Percentiles rank a stretch among this genome's conserved stretches.
Evolutionary conservation across 2,888 invertebrate species (phyloP).

Genomic region (Chloroclystis v-ata): DNA sequence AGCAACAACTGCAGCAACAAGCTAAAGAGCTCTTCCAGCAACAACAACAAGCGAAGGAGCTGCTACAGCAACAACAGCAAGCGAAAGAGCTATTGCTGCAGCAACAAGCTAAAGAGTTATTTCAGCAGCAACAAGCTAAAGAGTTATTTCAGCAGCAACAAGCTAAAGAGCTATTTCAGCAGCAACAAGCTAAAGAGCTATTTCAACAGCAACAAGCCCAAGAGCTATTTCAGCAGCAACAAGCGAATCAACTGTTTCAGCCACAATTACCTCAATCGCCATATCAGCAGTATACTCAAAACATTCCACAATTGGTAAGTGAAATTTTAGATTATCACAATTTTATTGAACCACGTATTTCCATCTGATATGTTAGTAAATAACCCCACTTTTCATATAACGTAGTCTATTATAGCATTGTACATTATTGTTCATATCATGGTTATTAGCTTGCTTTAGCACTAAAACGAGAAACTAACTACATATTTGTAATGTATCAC

Average conservation of each 20-base stretch:
- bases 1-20: constrained; percentile 67
- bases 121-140: constrained; percentile 45
- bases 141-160: constrained; percentile 56
- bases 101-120: constrained; percentile 32
- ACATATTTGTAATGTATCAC: too few relatives aligned
- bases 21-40: constrained; percentile 58
- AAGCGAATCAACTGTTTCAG: constrained; percentile 41
- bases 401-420: too few relatives aligned
- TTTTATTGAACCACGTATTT: background rate
- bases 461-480: too few relatives aligned
- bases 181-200: constrained; percentile 59
- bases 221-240: constrained; percentile 57
- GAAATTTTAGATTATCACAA: background rate
- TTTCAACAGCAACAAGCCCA: constrained; percentile 64
- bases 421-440: too few relatives aligned
- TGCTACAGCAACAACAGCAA: constrained; percentile 66
- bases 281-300: constrained; percentile 63
- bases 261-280: constrained; percentile 64
- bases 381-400: too few relatives aligned
- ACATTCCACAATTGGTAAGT: constrained; percentile 77
- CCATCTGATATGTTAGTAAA: too few relatives aligned
- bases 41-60: constrained; percentile 53
- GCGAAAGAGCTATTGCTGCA: constrained; percentile 27
- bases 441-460: too few relatives aligned
- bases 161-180: constrained; percentile 62